phyloP scores from a whole-genome alignment of 1,140 invertebrate species.

The Monochamus saltuarius region DNA sequence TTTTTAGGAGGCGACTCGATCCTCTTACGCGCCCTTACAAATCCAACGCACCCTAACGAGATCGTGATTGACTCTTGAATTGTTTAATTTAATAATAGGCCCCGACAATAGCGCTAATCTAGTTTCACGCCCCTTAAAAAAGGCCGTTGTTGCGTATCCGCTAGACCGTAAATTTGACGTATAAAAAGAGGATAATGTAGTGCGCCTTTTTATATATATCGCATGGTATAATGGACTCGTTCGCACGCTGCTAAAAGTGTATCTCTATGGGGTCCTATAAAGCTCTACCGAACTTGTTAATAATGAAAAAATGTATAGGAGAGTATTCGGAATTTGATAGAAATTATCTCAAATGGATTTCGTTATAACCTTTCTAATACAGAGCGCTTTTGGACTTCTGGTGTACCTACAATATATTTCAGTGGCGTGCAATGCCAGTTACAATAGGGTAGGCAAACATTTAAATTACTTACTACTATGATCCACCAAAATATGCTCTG shows the following conservation, averaged over 20 bases:
- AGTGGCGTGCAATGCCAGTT: too few species aligned
- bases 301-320: too few species aligned
- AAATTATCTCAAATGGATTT: too few species aligned
- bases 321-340: too few species aligned
- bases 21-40: constrained; percentile 11
- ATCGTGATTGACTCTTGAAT: constrained; percentile 45
- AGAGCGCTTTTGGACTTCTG: too few species aligned
- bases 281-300: too few species aligned
- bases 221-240: constrained; percentile 15
- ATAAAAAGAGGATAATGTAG: constrained; percentile 23
- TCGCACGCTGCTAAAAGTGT: constrained; percentile 2
- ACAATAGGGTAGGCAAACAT: too few species aligned
- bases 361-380: too few species aligned
- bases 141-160: constrained; percentile 29
- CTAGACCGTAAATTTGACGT: constrained; percentile 38
- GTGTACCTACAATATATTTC: too few species aligned
- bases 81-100: constrained; percentile 45
- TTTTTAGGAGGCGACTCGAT: constrained; percentile 18
- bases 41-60: constrained; percentile 31
- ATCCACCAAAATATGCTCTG: too few species aligned
- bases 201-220: not conserved
- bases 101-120: constrained; percentile 45
- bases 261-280: too few species aligned
- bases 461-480: too few species aligned
- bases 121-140: constrained; percentile 46